Evolutionary conservation across 2,113 vertebrate species (phyloP), one percentile per base, ranked within the genome.

Genomic region (Corythornis vintsioides): DNA sequence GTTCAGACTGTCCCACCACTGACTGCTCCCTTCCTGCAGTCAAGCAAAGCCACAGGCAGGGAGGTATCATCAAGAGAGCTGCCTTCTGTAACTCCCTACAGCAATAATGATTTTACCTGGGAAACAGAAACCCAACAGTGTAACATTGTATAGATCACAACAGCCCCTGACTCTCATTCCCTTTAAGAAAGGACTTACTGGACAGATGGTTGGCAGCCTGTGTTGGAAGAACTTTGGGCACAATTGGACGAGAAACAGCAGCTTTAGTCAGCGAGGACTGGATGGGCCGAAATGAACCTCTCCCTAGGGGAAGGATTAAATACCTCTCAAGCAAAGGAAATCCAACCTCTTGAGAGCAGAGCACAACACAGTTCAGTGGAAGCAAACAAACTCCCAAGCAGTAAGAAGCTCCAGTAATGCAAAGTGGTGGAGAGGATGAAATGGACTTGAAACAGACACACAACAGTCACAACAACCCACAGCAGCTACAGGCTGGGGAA

Each of bases 251-350:
- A 72, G 98, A 98, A 77, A 98, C 95, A 70, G 98, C 93, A 40
- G 98, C 95, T 89, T 98, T 98, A 94, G 98, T 96, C 74, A 99
- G 96, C 12, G 98, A 98, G 57, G 99, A 98, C 90, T 99, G 98
- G 96, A 99, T 98, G 56, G 99, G 99, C 87, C 99, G 98, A 97
- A 99, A 99, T 4, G 99, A 99, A 90, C 99, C 99, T 91, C 99
- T 99, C 74, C 98, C 98, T 98, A 80, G 29, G 15, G 56, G 18
- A 90, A 93, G 75, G 64, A 87, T 80, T 56, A 83, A 91, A 93
- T 8, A 87, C 5, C 21, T 74, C 47, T 93, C 86, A 93, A 60
- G 47, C 17, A 87, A 74, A 75, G 20, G 48, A 78, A 70, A 85
- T 45, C 24, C 17, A 57, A 83, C 43, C 71, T 38, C 47, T 83